Conservation (phyloP, 2,797 vertebrate species). For the Myotis planiceps region DNA sequence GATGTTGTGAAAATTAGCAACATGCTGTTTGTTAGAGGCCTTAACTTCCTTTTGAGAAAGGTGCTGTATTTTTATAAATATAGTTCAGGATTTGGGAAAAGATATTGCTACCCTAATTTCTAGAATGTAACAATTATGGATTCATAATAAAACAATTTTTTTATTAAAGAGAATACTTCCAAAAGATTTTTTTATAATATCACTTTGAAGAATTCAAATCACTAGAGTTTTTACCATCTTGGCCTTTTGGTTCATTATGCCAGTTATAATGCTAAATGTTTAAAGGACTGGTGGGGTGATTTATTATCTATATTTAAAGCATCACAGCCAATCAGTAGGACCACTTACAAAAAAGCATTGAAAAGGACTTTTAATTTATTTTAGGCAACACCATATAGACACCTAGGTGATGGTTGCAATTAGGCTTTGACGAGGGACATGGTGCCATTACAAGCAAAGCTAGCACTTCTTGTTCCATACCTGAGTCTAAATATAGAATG, state of each 20-base stretch:
- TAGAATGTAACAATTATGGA: conserved; percentile 44
- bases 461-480: conserved; percentile 49
- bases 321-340: conserved; percentile 16
- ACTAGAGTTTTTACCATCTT: conserved; percentile 19
- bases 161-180: conserved; percentile 33
- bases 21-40: conserved; percentile 61
- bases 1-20: conserved; percentile 78
- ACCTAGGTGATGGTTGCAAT: conserved; percentile 32
- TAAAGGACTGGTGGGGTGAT: neutral
- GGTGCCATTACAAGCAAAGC: conserved; percentile 52
- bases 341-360: conserved; percentile 1
- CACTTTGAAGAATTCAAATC: conserved; percentile 3
- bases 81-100: conserved; percentile 47
- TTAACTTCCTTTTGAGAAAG: conserved; percentile 67
- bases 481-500: conserved; percentile 65
- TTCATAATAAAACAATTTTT: conserved; percentile 28
- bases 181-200: conserved; percentile 34
- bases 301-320: conserved; percentile 56
- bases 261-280: conserved; percentile 9
- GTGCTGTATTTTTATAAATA: conserved; percentile 68
- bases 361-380: conserved; percentile 56
- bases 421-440: conserved; percentile 40
- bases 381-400: neutral
- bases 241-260: neutral
- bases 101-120: conserved; percentile 54